Conservation (phyloP, 2,797 vertebrate genomes). For the Philypnodon macrostomus region DNA sequence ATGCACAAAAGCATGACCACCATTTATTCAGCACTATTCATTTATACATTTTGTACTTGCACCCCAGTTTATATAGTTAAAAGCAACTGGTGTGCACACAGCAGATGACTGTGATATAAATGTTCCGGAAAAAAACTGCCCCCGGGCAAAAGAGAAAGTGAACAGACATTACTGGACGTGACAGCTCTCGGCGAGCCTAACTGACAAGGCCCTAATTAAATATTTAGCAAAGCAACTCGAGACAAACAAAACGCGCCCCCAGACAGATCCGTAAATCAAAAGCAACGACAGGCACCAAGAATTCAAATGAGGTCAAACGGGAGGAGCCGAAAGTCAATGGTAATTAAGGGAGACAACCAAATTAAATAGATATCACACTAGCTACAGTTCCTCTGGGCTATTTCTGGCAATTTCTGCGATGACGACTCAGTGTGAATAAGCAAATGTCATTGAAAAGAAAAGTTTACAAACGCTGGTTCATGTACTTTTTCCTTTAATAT, state of each 20-base stretch:
- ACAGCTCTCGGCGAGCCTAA: conserved; percentile 45
- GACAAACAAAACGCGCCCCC: conserved; percentile 59
- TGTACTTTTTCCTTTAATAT: too few relatives aligned
- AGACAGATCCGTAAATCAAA: conserved; percentile 62
- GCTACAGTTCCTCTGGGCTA: conserved; percentile 33
- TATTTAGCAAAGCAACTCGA: conserved; percentile 57
- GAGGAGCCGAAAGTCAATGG: conserved; percentile 45
- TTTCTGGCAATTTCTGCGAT: conserved; percentile 18
- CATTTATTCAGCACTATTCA: conserved; percentile 9
- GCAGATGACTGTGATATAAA: conserved; percentile 18
- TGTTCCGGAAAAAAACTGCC: conserved; percentile 33
- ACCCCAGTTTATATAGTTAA: conserved; percentile 19
- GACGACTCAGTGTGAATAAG: conserved; percentile 6
- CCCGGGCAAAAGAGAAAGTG: conserved; percentile 22
- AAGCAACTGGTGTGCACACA: conserved; percentile 10
- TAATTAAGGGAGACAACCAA: conserved; percentile 59
- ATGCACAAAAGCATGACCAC: background rate
- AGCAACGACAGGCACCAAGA: conserved; percentile 47
- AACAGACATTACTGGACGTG: conserved; percentile 44
- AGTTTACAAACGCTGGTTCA: too few relatives aligned
- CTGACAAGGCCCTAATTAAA: conserved; percentile 57
- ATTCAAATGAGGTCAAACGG: conserved; percentile 60
- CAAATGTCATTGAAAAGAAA: too few relatives aligned
- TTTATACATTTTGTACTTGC: conserved; percentile 14
- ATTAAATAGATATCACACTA: conserved; percentile 50